Base-by-base conservation (phyloP, 2,797 vertebrate genomes). In the Acomys russatus region DNA sequence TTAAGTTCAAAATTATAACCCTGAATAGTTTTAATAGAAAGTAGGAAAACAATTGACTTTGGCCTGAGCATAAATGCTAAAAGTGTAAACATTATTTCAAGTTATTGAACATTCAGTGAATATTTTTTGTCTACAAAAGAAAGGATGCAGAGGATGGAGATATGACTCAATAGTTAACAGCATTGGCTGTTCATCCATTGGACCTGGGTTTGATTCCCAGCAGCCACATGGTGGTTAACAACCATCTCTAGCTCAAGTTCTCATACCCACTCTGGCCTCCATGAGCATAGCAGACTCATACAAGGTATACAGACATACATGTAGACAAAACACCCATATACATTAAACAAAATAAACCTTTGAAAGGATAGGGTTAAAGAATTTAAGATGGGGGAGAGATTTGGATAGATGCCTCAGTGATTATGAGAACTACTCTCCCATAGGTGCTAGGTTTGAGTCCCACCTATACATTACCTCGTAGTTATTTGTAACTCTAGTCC, bases 31-130 rank as follows among this genome's bases (percentile, higher is more conserved):
- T 76, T 38, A 63, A 15, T 61, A 61, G 3, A 92, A 92, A 95
- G 59, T 56, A 92, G 49, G 51, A 11, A 85, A 94, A 63, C 17
- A 76, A 84, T 38, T 84, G 44, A 93, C 94, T 61, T 95, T 7
- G 12, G 61, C 18, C 79, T 87, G 10, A 70, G 87, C 56, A 83
- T 17, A 56, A 49, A 91, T 85, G 56, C 6, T 77, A 61, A 94
- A 93, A 93, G 56, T 38, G 17, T 1, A 54, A 95, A 88, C 6
- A 94, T 89, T 85, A 80, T 90, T 73, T 90, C 73, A 86, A 17
- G 64, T 80, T 88, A 93, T 91, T 14, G 78, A 90, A 70, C 30
- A 96, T 8, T 8, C 83, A 30, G 20, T 92, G 73, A 88, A 80
- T 28, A 88, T 88, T 54, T 94, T 83, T 25, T 82, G 71, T 0